Base-by-base conservation (phyloP, 2,888 invertebrate species). In the Congeria kusceri region DNA sequence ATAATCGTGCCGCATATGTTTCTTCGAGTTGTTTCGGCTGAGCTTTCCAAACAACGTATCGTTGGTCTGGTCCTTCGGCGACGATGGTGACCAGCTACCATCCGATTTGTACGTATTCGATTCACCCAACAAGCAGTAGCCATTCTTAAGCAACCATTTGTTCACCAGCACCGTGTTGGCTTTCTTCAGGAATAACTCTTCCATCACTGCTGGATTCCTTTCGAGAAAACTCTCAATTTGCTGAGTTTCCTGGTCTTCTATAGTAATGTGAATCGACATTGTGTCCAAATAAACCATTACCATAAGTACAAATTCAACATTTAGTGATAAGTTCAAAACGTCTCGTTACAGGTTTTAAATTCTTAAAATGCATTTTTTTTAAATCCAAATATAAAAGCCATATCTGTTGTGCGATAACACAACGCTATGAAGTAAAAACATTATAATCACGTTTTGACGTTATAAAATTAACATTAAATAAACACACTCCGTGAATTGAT, bases 221-320 rank as follows among this genome's bases (percentile, higher is more conserved):
- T 94, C 94, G 74, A 95, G 89, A 94, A 94, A 95, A 78, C 92
- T 93, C 83, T 94, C 94, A 27, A 94, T 94, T 67, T 93, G 93
- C 58, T 32, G 20, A 13, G 89, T 47, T 18, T 49, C 53, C 28
- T 32, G 62, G n/a, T 70, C 59, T 53, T 62, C 53, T 44, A 70
- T 29, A 23, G 53, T 29, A 15, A 70, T 25, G n/a, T 32, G 39
- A 4, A 32, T 70, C 62, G 53, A 53, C 53, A 53, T 53, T 23
- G 20, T 53, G 11, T 53, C 53, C 53, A 53, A 39, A 39, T 39
- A 39, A 39, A 39, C 39, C 39, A 39, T 39, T 39, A 39, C 39
- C 39, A 3, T 39, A 39, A 15, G 15, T 39, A 39, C 39, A 15
- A 39, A 39, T 13, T 39, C 39, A 39, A 39, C 39, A 39, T 39